Base-by-base conservation (phyloP, 2,888 invertebrate genomes). In the Laothoe populi region DNA sequence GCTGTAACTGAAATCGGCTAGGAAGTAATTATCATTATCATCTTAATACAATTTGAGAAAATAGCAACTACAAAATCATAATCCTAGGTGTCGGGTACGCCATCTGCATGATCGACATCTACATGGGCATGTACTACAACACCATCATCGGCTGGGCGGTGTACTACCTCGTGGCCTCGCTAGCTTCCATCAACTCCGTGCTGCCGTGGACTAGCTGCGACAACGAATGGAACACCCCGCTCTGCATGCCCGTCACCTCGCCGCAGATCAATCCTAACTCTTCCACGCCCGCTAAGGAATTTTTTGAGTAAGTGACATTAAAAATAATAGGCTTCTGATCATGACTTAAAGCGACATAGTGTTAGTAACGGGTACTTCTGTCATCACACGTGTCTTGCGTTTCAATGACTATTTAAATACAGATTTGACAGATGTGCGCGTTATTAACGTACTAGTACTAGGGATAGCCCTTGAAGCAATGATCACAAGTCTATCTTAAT, bases 111-210 rank as follows among this genome's bases (percentile, higher is more conserved):
- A 97, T 99, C 77, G 98, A 98, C 90, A 95, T 98, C 83, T 99
- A 98, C 93, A 96, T 96, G 95, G 97, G 97, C 73, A 98, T 98
- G 96, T 98, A 98, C 93, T 99, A 99, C 94, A 99, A 99, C 92
- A 98, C 98, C 58, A 97, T 99, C 86, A 98, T 99, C 79, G 98
- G 98, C 57, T 98, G 98, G 98, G 98, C 98, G 49, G 96, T 98
- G 61, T 98, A 98, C 92, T 98, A 98, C 90, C 94, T 98, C 70
- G 94, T 97, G 74, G 96, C 96, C 13, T 97, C 97, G 38, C 95
- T 97, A 79, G 95, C 95, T 44, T 97, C 97, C 70, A 96, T 97
- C 87, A 95, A 95, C 82, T 94, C 94, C 0, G 95, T 95, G 80
- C 94, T 98, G 60, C 98, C 98, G 0, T 98, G 98, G 98, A 96